Base-by-base conservation (phyloP, 2,797 vertebrate species). In the Discoglossus pictus region DNA sequence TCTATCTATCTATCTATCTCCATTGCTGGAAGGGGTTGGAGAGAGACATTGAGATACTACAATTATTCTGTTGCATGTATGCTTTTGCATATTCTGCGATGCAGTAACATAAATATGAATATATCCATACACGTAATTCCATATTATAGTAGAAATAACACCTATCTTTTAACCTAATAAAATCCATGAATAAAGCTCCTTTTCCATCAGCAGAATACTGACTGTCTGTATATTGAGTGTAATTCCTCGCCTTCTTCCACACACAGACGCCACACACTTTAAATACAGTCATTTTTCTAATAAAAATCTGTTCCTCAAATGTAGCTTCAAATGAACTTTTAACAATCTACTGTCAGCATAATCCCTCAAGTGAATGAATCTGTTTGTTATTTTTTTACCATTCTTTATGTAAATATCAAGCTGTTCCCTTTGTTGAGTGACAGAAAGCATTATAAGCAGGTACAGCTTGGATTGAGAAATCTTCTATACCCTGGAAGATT, bases 311-410 rank as follows among this genome's bases (percentile, higher is more conserved):
- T 70, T 61, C 43, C 12, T 71, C 24, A 47, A 48, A 50, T 34
- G 59, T 51, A 23, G 42, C 60, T 56, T 63, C 60, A 71, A 71
- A 71, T 71, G 61, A 71, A 71, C 68, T 71, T 71, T 71, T 56
- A 63, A 58, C 60, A 63, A 51, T 63, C 60, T 58, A 6, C 31
- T 71, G 68, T 71, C 68, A 63, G 60, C 67, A 50, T 42, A 62
- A 69, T 62, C 40, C 58, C 67, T 62, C 42, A 39, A 55, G 67
- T 69, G 51, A 69, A 64, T 42, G 6, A 64, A 58, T 71, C 51
- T 58, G 68, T 64, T 64, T 56, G 51, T 71, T 58, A 43, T 64
- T 63, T 70, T 47, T 20, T 40, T 5, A 36, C 43, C 67, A 56
- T 63, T 43, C 68, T 43, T 43, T 71, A 71, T 71, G 60, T 64